phyloP scores from a whole-genome alignment of 2,113 vertebrate species.

The Tragelaphus imberbis region DNA sequence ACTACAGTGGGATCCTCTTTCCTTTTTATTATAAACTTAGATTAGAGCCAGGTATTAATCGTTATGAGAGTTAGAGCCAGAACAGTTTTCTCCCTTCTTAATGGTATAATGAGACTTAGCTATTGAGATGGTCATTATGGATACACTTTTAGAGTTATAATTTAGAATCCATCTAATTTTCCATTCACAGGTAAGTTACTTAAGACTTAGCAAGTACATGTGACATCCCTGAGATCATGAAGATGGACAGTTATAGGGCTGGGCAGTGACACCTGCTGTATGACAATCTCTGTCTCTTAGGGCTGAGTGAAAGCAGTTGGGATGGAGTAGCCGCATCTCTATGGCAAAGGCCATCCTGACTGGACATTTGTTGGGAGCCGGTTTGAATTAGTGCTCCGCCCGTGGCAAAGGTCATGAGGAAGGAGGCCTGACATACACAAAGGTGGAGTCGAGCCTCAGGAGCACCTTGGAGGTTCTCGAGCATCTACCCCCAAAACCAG shows the following conservation, averaged over 20 bases:
- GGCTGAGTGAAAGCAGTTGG: too few relatives aligned
- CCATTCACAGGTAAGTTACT: not conserved
- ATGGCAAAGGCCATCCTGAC: rapidly evolving
- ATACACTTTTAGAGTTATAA: not conserved
- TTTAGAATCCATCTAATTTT: not conserved
- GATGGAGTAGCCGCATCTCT: rapidly evolving
- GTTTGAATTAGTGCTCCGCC: too few relatives aligned
- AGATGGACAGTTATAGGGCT: too few relatives aligned
- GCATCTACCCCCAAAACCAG: too few relatives aligned
- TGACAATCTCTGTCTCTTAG: rapidly evolving
- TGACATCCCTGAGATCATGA: not conserved
- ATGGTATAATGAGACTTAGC: too few relatives aligned
- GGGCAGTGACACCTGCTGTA: not conserved
- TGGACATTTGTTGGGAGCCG: too few relatives aligned
- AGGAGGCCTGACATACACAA: too few relatives aligned
- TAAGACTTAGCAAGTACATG: not conserved
- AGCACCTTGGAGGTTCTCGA: too few relatives aligned
- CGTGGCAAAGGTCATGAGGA: too few relatives aligned
- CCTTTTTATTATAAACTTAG: not conserved
- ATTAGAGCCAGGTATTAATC: not conserved
- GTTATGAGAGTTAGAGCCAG: not conserved
- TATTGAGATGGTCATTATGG: not conserved
- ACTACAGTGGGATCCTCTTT: not conserved
- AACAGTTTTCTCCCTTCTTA: not conserved
- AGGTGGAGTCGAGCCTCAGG: too few relatives aligned